phyloP scores from a whole-genome alignment of 92 coral and sea anemone species.

The Phymanthus crucifer region DNA sequence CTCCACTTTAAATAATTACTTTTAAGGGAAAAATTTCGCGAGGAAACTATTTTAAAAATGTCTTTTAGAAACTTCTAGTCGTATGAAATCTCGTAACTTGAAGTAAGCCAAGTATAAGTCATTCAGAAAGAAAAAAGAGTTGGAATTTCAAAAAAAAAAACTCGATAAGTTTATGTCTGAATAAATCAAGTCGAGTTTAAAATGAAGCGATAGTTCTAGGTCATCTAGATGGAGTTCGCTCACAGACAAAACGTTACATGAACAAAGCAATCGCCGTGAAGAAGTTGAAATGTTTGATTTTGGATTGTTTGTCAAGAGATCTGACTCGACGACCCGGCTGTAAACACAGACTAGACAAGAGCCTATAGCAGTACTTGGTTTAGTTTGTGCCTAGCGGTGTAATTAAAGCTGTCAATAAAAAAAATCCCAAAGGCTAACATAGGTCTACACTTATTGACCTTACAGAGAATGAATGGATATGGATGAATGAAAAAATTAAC shows the following conservation, averaged over 20 bases:
- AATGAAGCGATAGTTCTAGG: too few species aligned
- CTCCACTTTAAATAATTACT: too few species aligned
- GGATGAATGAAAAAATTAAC: neutral
- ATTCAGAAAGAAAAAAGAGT: too few species aligned
- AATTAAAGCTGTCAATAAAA: conserved; percentile 3
- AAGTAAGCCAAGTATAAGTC: too few species aligned
- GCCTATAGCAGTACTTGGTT: neutral
- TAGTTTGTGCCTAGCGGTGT: neutral
- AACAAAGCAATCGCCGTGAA: neutral
- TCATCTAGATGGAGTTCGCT: neutral
- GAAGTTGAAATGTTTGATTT: neutral
- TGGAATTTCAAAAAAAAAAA: too few species aligned
- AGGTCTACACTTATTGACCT: neutral
- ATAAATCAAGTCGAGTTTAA: too few species aligned
- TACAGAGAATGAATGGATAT: neutral
- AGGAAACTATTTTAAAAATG: neutral
- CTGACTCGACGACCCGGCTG: neutral
- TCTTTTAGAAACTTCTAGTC: too few species aligned
- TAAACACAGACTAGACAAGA: neutral
- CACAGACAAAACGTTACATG: neutral
- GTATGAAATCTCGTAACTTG: too few species aligned
- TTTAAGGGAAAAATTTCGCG: neutral
- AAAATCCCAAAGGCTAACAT: neutral
- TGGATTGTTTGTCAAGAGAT: conserved; percentile 1
- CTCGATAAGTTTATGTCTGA: too few species aligned